Evolutionary conservation across 2,797 vertebrate species (phyloP), one percentile per base, ranked within the genome.

Genomic region (Diplodus puntazzo): DNA sequence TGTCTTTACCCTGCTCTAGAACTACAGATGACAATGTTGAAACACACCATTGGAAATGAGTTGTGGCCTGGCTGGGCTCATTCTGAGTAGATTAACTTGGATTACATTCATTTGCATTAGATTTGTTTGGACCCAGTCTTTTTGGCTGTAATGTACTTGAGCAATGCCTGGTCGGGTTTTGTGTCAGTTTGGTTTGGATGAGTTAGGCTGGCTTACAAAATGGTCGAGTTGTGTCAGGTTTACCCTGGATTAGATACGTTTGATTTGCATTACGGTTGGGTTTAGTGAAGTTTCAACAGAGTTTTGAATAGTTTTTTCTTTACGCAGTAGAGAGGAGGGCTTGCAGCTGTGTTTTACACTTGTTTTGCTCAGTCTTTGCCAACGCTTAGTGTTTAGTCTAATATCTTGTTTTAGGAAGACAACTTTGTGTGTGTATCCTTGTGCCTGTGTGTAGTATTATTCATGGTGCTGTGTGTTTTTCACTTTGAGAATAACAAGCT

Each of bases 41-140:
- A 80, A 71, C 48, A 71, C 60, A 75, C 63, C 21, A 43, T 9
- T 80, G 73, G 54, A 69, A 83, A 76, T 60, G 18, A 85, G 57
- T 69, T 71, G 50, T 34, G 59, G 73, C 68, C 39, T 83, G 80
- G 66, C 69, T 81, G 18, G 42, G 59, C 55, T 79, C 79, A 73
- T 81, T 81, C 74, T 75, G 67, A 88, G 50, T 75, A 78, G 88
- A 89, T 85, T 83, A 87, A 75, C 50, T 81, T 86, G 87, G 79
- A 88, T 91, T 82, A 77, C 60, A 73, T 74, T 82, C 21, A 82
- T 90, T 90, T 89, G 84, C 77, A 86, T 89, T 76, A 14, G 61
- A 81, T 86, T 81, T 83, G 63, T 86, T 71, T 80, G 73, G 72
- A 76, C 55, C 77, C 65, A 11, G 71, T 68, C 70, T 16, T 21